phyloP scores from a whole-genome alignment of 2,113 vertebrate species.

The Podarcis raffonei region DNA sequence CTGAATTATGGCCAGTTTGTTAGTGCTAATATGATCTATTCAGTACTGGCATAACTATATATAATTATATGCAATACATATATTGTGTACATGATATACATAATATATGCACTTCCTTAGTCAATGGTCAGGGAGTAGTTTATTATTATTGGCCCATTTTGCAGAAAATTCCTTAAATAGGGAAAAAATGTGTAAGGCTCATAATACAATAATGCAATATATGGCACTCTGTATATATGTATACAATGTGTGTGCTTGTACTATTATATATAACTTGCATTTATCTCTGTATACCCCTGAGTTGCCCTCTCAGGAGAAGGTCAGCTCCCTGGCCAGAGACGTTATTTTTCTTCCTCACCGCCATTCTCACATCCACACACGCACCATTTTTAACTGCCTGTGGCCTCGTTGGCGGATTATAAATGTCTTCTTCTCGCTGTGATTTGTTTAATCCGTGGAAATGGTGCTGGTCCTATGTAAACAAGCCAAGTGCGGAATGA shows the following conservation, averaged over 20 bases:
- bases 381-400: conserved; percentile 86
- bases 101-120: neutral
- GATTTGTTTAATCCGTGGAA: conserved; percentile 99
- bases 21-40: neutral
- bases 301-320: conserved; percentile 83
- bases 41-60: neutral
- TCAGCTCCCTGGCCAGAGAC: conserved; percentile 82
- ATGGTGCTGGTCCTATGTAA: conserved; percentile 97
- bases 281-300: conserved; percentile 60
- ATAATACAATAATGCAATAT: neutral
- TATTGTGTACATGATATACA: neutral
- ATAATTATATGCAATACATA: neutral
- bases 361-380: conserved; percentile 70
- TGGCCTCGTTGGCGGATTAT: conserved; percentile 92
- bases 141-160: neutral
- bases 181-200: neutral
- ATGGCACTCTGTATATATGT: no score
- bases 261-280: conserved; percentile 40
- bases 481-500: conserved; percentile 97
- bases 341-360: conserved; percentile 83
- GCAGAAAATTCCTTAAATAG: neutral
- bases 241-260: neutral
- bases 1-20: neutral
- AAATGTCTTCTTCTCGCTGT: conserved; percentile 92
- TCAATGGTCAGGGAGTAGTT: neutral